Conservation (phyloP, 2,797 vertebrate species). For the Pseudochirops corinnae region DNA sequence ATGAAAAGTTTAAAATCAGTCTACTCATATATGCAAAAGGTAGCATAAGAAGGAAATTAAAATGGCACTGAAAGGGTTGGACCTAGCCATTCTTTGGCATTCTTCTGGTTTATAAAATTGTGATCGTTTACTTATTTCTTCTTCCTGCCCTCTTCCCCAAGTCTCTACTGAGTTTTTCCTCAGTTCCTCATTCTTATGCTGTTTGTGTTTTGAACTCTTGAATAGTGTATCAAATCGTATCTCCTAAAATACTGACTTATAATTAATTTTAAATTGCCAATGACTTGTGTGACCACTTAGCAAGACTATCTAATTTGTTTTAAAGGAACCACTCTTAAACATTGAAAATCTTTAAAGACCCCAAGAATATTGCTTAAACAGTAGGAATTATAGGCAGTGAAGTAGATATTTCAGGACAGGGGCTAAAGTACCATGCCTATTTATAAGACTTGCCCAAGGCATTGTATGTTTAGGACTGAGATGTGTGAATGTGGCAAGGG, state of each 20-base stretch:
- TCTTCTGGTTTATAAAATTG: not conserved
- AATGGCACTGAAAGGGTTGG: not conserved
- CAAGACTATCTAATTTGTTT: slow-evolving; percentile 8
- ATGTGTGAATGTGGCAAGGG: not conserved
- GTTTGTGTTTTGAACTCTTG: not conserved
- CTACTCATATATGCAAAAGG: not conserved
- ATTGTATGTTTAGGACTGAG: not conserved
- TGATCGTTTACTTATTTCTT: not conserved
- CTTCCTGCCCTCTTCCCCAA: not conserved
- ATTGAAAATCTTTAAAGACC: not conserved
- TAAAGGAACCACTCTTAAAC: not conserved
- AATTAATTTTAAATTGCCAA: not conserved
- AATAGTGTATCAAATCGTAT: not conserved
- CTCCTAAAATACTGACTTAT: not conserved
- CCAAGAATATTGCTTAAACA: not conserved
- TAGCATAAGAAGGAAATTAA: not conserved
- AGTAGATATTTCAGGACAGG: not conserved
- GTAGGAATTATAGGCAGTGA: not conserved
- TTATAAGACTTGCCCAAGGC: not conserved
- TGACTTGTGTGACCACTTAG: not conserved
- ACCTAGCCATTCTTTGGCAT: not conserved
- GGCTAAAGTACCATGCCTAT: not conserved
- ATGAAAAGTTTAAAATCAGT: not conserved
- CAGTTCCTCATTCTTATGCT: not conserved
- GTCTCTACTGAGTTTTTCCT: not conserved